Conservation (phyloP, 2,888 invertebrate genomes). For the Hyles lineata region DNA sequence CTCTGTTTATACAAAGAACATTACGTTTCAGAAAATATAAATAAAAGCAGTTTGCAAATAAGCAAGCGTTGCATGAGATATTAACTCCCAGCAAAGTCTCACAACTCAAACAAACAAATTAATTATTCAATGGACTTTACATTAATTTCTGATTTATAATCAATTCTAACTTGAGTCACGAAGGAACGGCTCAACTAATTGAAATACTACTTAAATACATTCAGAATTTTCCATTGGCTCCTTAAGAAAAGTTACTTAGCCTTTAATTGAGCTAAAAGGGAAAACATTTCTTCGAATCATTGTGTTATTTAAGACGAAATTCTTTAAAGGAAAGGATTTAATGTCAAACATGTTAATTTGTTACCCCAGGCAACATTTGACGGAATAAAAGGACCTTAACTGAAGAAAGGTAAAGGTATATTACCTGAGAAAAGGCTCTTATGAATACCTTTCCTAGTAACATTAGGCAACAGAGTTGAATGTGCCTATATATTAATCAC, state of each 20-base stretch:
- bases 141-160: slow-evolving; percentile 25
- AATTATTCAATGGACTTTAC: slow-evolving; percentile 15
- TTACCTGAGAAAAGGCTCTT: not conserved
- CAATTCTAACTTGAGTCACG: slow-evolving; percentile 1
- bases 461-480: not conserved
- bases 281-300: slow-evolving; percentile 3
- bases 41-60: slow-evolving; percentile 1
- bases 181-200: slow-evolving; percentile 3
- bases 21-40: not conserved
- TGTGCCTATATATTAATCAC: too few species aligned
- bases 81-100: not conserved
- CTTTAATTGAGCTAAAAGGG: slow-evolving; percentile 15
- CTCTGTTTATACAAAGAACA: not conserved
- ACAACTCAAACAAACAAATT: slow-evolving; percentile 22
- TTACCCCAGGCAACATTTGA: not conserved
- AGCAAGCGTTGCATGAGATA: slow-evolving; percentile 13
- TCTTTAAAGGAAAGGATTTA: too few species aligned
- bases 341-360: too few species aligned
- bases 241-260: not conserved
- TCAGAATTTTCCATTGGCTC: slow-evolving; percentile 6
- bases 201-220: slow-evolving; percentile 15
- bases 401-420: not conserved
- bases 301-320: not conserved
- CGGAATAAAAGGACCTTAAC: not conserved
- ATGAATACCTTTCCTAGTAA: not conserved